A percentile compares a stretch with the other conserved stretches of the same genome.
phyloP scores from a whole-genome alignment of 2,888 invertebrate genomes.

The Drosophila peninsularis region DNA sequence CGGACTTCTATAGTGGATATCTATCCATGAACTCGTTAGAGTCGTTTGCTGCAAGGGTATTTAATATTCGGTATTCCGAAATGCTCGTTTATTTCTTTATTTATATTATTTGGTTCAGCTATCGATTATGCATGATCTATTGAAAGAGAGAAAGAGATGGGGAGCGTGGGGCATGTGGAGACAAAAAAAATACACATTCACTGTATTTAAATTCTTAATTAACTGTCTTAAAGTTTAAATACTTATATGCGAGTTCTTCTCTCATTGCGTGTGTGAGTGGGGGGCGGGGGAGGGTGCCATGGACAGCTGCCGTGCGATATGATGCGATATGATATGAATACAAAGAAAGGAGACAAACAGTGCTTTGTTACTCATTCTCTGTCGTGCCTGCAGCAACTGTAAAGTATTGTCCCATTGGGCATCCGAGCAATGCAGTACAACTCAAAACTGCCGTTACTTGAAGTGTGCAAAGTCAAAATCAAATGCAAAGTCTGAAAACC shows the following conservation, averaged over 20 bases:
- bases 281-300: neutral
- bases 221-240: constrained; percentile 64
- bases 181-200: constrained; percentile 39
- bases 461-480: neutral
- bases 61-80: constrained; percentile 4
- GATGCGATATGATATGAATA: constrained; percentile 50
- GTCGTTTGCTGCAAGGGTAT: constrained; percentile 9
- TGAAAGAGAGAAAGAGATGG: neutral
- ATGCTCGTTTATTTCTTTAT: neutral
- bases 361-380: neutral
- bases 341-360: constrained; percentile 7
- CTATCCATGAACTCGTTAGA: neutral
- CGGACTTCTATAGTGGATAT: neutral
- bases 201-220: constrained; percentile 49
- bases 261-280: constrained; percentile 4
- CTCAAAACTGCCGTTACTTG: neutral
- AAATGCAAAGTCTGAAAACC: neutral
- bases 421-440: neutral
- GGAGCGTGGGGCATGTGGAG: neutral
- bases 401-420: neutral
- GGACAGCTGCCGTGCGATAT: constrained; percentile 38
- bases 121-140: constrained; percentile 16
- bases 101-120: constrained; percentile 3
- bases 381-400: constrained; percentile 24
- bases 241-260: constrained; percentile 56